Conservation (phyloP, 2,888 invertebrate species). For the Spisula subtruncata region DNA sequence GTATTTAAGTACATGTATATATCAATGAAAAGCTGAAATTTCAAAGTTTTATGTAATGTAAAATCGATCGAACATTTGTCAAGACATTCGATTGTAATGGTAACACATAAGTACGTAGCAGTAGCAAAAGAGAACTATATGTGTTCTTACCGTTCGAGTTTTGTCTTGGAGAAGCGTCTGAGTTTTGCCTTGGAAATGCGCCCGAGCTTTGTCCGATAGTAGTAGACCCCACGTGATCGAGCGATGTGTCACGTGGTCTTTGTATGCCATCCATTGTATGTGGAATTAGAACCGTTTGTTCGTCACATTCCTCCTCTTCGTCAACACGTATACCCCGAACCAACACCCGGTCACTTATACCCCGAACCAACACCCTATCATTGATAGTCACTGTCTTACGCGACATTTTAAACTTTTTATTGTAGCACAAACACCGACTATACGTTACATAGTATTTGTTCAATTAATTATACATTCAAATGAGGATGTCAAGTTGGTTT, state of each 20-base stretch:
- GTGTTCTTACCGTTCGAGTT: background rate
- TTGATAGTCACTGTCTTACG: background rate
- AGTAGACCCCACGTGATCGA: background rate
- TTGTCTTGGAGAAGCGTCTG: background rate
- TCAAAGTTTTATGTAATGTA: too few relatives aligned
- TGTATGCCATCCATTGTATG: background rate
- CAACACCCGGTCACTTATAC: background rate
- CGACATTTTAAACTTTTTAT: background rate
- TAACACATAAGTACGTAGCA: too few relatives aligned
- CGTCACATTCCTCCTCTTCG: background rate
- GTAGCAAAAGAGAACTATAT: too few relatives aligned
- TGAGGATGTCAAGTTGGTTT: background rate
- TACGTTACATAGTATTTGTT: background rate
- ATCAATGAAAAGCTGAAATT: too few relatives aligned
- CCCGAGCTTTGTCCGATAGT: background rate
- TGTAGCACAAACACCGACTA: background rate
- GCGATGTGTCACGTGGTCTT: background rate
- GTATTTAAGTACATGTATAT: too few relatives aligned
- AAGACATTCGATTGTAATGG: too few relatives aligned
- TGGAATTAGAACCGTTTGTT: background rate
- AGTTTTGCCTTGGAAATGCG: background rate
- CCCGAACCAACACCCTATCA: background rate
- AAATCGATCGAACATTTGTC: too few relatives aligned
- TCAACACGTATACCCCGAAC: background rate
- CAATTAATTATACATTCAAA: slow-evolving; percentile 8